phyloP scores from a whole-genome alignment of 2,888 invertebrate species.

The Scaptomyza reducta region DNA sequence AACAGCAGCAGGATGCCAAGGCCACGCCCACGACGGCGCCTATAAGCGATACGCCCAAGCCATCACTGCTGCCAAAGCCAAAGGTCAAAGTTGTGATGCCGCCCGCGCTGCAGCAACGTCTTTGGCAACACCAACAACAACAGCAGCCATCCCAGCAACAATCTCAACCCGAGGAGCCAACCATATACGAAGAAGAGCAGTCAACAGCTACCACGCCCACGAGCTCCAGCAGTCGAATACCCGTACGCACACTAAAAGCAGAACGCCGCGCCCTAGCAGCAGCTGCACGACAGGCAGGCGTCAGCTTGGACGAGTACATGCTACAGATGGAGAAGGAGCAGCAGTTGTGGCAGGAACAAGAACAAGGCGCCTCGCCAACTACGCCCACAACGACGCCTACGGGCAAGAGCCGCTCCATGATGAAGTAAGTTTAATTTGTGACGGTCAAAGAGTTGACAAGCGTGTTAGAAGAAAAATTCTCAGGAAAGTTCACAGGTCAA shows the following conservation, averaged over 20 bases:
- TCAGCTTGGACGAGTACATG: slow-evolving; percentile 62
- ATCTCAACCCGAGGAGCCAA: slow-evolving; percentile 51
- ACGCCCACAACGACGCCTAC: slow-evolving; percentile 44
- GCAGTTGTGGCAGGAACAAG: slow-evolving; percentile 24
- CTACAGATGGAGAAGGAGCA: slow-evolving; percentile 44
- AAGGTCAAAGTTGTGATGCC: slow-evolving; percentile 82
- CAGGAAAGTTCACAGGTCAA: slow-evolving; percentile 44
- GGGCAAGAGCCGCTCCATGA: slow-evolving; percentile 71
- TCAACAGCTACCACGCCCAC: slow-evolving; percentile 42
- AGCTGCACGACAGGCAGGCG: slow-evolving; percentile 68
- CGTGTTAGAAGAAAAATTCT: slow-evolving; percentile 25
- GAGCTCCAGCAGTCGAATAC: slow-evolving; percentile 81
- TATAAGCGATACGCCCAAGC: slow-evolving; percentile 70
- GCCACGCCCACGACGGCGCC: slow-evolving; percentile 45
- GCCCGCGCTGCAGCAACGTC: slow-evolving; percentile 76
- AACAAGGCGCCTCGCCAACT: slow-evolving; percentile 6
- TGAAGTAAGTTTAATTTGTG: slow-evolving; percentile 79
- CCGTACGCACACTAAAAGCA: slow-evolving; percentile 83
- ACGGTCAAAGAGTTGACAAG: slow-evolving; percentile 61
- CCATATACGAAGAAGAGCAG: slow-evolving; percentile 60
- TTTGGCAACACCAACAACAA: slow-evolving; percentile 62
- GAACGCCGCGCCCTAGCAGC: slow-evolving; percentile 81
- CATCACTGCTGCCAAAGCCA: slow-evolving; percentile 83
- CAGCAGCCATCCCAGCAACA: slow-evolving; percentile 38
- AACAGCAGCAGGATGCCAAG: slow-evolving; percentile 40